phyloP scores from a whole-genome alignment of 2,797 vertebrate species.

The Ctenopoma kingsleyae region DNA sequence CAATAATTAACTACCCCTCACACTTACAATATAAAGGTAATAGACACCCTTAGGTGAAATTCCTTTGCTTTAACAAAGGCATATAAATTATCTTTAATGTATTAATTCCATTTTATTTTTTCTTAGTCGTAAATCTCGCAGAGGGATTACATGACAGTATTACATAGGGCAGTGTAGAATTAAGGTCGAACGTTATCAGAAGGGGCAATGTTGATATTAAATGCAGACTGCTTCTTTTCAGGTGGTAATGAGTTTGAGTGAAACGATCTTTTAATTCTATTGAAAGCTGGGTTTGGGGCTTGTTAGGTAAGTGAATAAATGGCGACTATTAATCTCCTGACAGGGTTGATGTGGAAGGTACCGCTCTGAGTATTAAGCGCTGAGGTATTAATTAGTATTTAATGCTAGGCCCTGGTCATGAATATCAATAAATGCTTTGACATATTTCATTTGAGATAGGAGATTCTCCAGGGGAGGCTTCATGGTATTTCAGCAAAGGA shows the following conservation, averaged over 20 bases:
- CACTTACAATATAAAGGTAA: slow-evolving; percentile 88
- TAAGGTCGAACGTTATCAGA: slow-evolving; percentile 43
- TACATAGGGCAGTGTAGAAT: slow-evolving; percentile 75
- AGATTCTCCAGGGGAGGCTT: background rate
- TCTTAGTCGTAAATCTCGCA: slow-evolving; percentile 87
- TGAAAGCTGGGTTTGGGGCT: slow-evolving; percentile 82
- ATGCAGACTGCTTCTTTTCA: slow-evolving; percentile 79
- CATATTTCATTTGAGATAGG: slow-evolving; percentile 77
- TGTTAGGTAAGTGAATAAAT: slow-evolving; percentile 40
- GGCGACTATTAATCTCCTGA: slow-evolving; percentile 89
- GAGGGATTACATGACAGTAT: slow-evolving; percentile 53
- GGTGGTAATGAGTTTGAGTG: slow-evolving; percentile 77
- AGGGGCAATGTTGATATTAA: slow-evolving; percentile 49
- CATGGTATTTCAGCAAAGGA: background rate
- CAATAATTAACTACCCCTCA: slow-evolving; percentile 72
- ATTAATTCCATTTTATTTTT: slow-evolving; percentile 80
- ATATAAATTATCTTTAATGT: slow-evolving; percentile 89
- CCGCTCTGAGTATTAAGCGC: slow-evolving; percentile 74
- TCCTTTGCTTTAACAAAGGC: slow-evolving; percentile 80
- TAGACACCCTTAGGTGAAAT: slow-evolving; percentile 83
- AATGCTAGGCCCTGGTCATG: slow-evolving; percentile 89
- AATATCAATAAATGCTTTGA: slow-evolving; percentile 87
- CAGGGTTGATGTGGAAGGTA: slow-evolving; percentile 84
- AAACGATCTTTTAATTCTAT: slow-evolving; percentile 73
- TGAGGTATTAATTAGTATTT: slow-evolving; percentile 92